phyloP scores from a whole-genome alignment of 2,113 vertebrate genomes.

The Struthidea cinerea region DNA sequence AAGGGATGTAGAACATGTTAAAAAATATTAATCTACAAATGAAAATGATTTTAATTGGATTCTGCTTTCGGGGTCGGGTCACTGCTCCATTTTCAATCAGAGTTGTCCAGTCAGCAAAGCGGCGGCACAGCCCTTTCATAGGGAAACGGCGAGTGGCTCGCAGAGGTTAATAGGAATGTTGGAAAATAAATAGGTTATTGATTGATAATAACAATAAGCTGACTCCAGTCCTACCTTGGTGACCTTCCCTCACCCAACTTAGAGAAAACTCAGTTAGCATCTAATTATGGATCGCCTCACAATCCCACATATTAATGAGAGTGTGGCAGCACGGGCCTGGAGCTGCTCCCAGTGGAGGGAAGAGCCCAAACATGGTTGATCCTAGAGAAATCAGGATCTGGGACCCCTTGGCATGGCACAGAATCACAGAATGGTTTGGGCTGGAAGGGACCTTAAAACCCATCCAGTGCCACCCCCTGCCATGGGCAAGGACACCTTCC shows the following conservation, averaged over 20 bases:
- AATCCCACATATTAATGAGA: constrained; percentile 57
- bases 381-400: background rate
- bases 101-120: constrained; percentile 76
- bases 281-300: constrained; percentile 66
- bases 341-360: background rate
- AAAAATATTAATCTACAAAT: constrained; percentile 74
- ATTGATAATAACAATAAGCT: constrained; percentile 79
- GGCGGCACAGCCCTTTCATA: constrained; percentile 59
- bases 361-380: background rate
- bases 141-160: constrained; percentile 68
- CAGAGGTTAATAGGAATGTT: constrained; percentile 80
- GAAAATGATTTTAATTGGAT: constrained; percentile 78
- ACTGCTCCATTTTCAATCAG: constrained; percentile 68
- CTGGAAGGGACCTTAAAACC: background rate
- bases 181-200: constrained; percentile 84
- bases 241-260: constrained; percentile 71
- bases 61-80: constrained; percentile 67
- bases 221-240: constrained; percentile 67
- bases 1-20: constrained; percentile 65
- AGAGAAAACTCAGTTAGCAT: constrained; percentile 74
- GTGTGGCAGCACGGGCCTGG: background rate
- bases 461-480: background rate
- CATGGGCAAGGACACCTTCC: background rate
- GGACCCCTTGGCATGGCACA: background rate
- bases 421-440: background rate